Conservation (phyloP, 2,113 vertebrate species). For the Psephotus haematonotus region DNA sequence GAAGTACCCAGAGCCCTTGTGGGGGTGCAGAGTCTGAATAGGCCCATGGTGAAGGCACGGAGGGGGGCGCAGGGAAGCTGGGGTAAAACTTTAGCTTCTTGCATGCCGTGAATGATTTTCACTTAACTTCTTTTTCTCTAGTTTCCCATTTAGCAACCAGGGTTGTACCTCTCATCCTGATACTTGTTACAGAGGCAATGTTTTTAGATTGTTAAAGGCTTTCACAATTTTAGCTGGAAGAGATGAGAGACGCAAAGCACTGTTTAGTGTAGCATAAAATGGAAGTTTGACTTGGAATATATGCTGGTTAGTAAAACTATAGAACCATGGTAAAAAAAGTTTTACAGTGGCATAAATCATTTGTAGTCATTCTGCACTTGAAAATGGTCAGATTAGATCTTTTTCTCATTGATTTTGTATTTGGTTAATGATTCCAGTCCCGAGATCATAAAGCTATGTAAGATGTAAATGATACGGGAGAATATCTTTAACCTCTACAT, state of each 20-base stretch:
- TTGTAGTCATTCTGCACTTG: constrained; percentile 1
- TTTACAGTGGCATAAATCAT: constrained; percentile 64
- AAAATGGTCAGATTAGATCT: constrained; percentile 55
- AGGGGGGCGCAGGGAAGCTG: background rate
- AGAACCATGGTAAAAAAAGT: constrained; percentile 60
- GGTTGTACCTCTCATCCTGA: background rate
- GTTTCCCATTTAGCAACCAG: background rate
- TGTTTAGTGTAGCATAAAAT: constrained; percentile 13
- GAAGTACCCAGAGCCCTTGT: constrained; percentile 48
- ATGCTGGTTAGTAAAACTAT: constrained; percentile 35
- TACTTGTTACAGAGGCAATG: background rate
- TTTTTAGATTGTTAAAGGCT: background rate
- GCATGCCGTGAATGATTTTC: accelerated
- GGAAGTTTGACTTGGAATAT: constrained; percentile 5
- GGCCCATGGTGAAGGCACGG: background rate
- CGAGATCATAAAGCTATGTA: constrained; percentile 60
- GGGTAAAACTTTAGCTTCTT: background rate
- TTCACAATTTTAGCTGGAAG: background rate
- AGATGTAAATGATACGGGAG: constrained; percentile 72
- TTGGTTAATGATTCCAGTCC: constrained; percentile 71
- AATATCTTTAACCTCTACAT: constrained; percentile 74
- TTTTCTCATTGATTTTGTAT: constrained; percentile 73
- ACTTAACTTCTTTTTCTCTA: background rate
- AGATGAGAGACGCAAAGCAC: background rate
- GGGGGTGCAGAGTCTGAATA: constrained; percentile 47